Evolutionary conservation across 30 jellyfish, hydroid and myxozoan genomes (phyloP).

Genomic region (Aurelia aurita): DNA sequence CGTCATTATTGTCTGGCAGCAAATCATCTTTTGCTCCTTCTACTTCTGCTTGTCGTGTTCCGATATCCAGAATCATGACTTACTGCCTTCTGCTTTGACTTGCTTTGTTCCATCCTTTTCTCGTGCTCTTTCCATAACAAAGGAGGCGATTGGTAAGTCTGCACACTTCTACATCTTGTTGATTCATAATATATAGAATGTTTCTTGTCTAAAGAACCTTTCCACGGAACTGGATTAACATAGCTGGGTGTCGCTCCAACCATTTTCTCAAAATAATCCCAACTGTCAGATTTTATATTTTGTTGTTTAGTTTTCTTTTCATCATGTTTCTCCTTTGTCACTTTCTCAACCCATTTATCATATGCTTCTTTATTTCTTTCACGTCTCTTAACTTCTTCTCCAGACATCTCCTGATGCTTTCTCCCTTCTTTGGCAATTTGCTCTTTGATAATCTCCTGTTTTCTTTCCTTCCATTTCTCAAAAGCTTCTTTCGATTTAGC

Average conservation of each 20-base stretch:
- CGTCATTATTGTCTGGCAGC: no score
- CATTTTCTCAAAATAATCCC: slow-evolving; percentile 4
- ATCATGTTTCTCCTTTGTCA: neutral
- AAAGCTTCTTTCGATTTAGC: slow-evolving; percentile 30
- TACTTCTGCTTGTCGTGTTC: neutral
- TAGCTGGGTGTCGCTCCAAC: slow-evolving; percentile 62
- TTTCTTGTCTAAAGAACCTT: slow-evolving; percentile 6
- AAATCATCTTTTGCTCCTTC: neutral
- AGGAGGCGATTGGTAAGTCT: slow-evolving; percentile 72
- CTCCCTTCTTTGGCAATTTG: slow-evolving; percentile 4
- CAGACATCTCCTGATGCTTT: neutral
- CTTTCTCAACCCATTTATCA: slow-evolving; percentile 51
- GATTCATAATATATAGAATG: neutral
- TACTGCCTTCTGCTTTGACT: neutral
- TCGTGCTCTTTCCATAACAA: slow-evolving; percentile 76
- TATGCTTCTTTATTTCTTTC: slow-evolving; percentile 38
- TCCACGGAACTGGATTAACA: slow-evolving; percentile 84
- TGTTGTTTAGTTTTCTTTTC: neutral
- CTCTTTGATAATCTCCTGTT: slow-evolving; percentile 34
- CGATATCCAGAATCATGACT: neutral
- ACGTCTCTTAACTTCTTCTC: slow-evolving; percentile 22
- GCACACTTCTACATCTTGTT: neutral
- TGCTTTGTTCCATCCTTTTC: slow-evolving; percentile 15
- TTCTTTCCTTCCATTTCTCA: slow-evolving; percentile 52
- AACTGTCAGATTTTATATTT: neutral